Percentiles rank a stretch among this genome's conserved stretches.
Evolutionary conservation across 2,797 vertebrate genomes (phyloP).

Genomic region (Chrosomus eos): DNA sequence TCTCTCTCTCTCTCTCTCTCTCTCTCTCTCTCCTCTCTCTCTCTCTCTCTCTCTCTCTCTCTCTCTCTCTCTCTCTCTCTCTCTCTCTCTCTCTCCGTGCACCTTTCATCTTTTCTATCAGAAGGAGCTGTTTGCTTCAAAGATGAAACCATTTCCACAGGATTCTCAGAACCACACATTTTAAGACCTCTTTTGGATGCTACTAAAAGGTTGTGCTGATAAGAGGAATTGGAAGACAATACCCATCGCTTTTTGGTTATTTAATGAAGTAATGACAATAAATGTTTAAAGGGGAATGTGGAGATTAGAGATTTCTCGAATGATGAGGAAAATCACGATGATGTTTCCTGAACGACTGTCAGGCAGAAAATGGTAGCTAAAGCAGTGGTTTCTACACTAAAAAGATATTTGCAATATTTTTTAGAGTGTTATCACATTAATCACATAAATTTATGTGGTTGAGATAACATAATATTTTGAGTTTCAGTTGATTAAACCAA

Average conservation of each 20-base stretch:
- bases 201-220: constrained; percentile 5
- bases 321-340: constrained; percentile 26
- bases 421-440: no score
- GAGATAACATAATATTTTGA: no score
- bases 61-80: background rate
- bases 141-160: constrained; percentile 45
- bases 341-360: constrained; percentile 38
- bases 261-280: constrained; percentile 9
- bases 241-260: background rate
- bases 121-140: constrained; percentile 34
- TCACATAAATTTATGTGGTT: no score
- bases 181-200: constrained; percentile 26
- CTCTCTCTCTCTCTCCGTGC: background rate
- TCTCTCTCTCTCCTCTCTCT: background rate
- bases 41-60: background rate
- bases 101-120: constrained; percentile 44
- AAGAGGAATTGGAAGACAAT: constrained; percentile 12
- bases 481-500: no score
- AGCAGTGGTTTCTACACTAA: constrained; percentile 20
- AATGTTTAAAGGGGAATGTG: background rate
- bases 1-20: background rate
- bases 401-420: no score
- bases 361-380: constrained; percentile 15
- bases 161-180: constrained; percentile 8
- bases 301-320: constrained; percentile 2